A percentile compares a stretch with the other conserved stretches of the same genome.
phyloP scores from a whole-genome alignment of 2,888 invertebrate genomes.

The Lasioglossum villosulum region DNA sequence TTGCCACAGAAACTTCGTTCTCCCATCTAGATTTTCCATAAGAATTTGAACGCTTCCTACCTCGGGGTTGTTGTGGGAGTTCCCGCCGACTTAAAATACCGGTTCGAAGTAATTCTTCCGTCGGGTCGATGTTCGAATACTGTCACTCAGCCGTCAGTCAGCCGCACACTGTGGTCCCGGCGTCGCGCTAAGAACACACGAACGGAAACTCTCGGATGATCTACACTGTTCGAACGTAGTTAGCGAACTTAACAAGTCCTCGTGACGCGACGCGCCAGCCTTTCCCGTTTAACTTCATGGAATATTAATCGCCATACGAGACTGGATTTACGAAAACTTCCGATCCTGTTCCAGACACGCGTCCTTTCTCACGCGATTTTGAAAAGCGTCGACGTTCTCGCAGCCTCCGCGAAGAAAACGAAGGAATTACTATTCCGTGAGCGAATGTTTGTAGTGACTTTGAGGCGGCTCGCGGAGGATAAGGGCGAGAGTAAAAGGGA shows the following conservation, averaged over 20 bases:
- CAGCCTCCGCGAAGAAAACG: neutral
- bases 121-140: neutral
- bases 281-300: conserved; percentile 27
- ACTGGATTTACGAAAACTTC: conserved; percentile 35
- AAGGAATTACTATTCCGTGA: neutral
- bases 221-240: conserved; percentile 27
- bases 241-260: conserved; percentile 33
- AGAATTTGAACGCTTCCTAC: neutral
- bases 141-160: conserved; percentile 9
- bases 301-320: conserved; percentile 55
- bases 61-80: too few relatives aligned
- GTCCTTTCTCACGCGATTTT: conserved; percentile 1
- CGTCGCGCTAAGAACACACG: conserved; percentile 13
- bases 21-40: neutral
- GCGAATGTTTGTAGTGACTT: neutral
- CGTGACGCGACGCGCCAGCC: neutral
- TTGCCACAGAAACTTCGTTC: neutral
- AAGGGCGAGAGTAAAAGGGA: neutral
- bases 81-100: neutral
- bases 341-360: neutral
- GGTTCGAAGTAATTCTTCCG: neutral
- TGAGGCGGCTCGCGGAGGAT: neutral
- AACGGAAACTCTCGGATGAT: conserved; percentile 17
- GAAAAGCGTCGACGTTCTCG: neutral
- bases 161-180: neutral